These are phyloP conservation scores for Teleiodes luculella DNA, from an alignment of 2,888 invertebrate species.

Conservation along the genomic window DNA sequence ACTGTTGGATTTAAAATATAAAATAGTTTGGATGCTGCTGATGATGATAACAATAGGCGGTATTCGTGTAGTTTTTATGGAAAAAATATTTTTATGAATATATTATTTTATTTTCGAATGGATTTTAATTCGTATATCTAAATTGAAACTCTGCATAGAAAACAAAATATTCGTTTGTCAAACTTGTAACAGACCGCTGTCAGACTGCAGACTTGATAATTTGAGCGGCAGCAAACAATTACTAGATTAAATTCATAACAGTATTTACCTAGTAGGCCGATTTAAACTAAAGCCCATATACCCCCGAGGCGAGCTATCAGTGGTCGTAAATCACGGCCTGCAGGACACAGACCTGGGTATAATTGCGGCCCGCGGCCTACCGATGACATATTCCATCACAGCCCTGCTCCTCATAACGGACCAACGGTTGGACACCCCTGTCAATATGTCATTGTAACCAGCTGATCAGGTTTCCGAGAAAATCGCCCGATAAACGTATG, in stretches of 20 bases:
- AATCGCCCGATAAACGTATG: conserved; percentile 63
- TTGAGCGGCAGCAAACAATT: conserved; percentile 20
- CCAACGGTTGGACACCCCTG: conserved; percentile 35
- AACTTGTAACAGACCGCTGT: too few species aligned
- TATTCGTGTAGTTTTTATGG: too few species aligned
- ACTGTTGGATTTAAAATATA: too few species aligned
- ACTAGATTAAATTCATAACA: conserved; percentile 29
- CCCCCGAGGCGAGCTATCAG: conserved; percentile 56
- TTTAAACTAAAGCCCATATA: conserved; percentile 50
- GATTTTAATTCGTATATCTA: too few species aligned
- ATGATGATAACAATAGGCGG: background rate
- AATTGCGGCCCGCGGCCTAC: conserved; percentile 57
- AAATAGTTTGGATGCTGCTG: too few species aligned
- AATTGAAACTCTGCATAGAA: too few species aligned
- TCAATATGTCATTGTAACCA: conserved; percentile 69
- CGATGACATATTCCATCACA: conserved; percentile 73
- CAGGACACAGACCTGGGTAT: conserved; percentile 41
- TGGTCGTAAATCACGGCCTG: conserved; percentile 56
- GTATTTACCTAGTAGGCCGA: conserved; percentile 38
- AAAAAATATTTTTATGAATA: too few species aligned
- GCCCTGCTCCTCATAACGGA: conserved; percentile 47
- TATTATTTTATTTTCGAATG: too few species aligned
- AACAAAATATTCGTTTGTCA: too few species aligned
- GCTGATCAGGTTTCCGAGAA: conserved; percentile 60
- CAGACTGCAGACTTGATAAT: conserved; percentile 4